Conservation (phyloP, 2,888 invertebrate genomes). For the Lasioglossum lativentre region DNA sequence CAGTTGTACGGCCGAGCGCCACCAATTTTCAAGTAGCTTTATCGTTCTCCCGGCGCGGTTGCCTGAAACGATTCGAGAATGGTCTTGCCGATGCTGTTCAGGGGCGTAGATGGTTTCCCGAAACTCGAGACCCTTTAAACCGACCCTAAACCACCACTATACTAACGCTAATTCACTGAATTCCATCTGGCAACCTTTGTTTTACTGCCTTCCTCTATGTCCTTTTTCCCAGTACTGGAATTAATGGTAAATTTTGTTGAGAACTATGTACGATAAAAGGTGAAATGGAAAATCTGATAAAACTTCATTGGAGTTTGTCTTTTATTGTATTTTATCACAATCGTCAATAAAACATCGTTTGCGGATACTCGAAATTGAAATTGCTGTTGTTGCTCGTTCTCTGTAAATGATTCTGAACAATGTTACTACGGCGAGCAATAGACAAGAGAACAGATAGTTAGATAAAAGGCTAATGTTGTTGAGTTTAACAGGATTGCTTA, state of each 20-base stretch:
- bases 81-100: not conserved
- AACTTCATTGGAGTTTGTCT: no score
- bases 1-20: constrained; percentile 38
- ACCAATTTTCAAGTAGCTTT: constrained; percentile 63
- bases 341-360: not conserved
- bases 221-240: no score
- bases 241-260: no score
- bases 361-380: not conserved
- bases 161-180: not conserved
- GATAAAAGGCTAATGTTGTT: not conserved
- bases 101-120: not conserved
- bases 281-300: no score
- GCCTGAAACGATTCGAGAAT: not conserved
- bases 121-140: not conserved
- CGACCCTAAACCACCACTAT: not conserved
- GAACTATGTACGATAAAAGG: no score
- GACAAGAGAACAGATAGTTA: not conserved
- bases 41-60: not conserved
- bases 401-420: not conserved
- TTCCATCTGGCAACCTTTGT: not conserved
- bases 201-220: not conserved
- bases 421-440: not conserved
- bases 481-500: not conserved
- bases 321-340: not conserved
- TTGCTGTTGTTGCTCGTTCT: not conserved